phyloP scores from a whole-genome alignment of 2,797 vertebrate genomes.

The Oceanodroma leucorhoa region DNA sequence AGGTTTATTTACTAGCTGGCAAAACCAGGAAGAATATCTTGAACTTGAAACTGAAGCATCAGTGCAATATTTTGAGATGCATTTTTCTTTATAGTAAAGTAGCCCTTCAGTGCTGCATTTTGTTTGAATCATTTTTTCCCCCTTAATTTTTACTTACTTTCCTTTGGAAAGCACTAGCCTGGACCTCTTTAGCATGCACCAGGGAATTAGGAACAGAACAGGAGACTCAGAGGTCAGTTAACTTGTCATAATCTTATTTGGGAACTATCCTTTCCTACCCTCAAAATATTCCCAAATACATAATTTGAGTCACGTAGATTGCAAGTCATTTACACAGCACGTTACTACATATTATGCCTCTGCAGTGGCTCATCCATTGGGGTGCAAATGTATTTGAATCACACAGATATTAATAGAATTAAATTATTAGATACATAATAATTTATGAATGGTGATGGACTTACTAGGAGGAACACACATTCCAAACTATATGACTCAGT shows the following conservation, averaged over 20 bases:
- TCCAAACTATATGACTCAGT: neutral
- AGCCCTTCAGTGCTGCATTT: neutral
- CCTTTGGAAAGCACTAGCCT: neutral
- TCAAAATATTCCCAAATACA: neutral
- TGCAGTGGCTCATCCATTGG: neutral
- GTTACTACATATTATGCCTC: neutral
- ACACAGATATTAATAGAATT: neutral
- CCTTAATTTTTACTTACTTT: neutral
- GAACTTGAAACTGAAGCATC: neutral
- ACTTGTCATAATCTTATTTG: neutral
- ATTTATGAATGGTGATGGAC: neutral
- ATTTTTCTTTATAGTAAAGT: neutral
- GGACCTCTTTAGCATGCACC: neutral
- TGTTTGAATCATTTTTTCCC: neutral
- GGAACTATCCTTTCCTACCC: neutral
- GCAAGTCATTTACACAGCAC: neutral
- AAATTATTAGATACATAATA: neutral
- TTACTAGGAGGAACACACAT: neutral
- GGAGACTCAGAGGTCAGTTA: neutral
- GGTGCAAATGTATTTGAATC: neutral
- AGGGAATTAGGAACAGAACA: neutral
- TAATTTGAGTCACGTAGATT: neutral
- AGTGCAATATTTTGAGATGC: neutral
- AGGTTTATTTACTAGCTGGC: neutral
- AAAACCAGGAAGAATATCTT: neutral